phyloP scores from a whole-genome alignment of 2,797 vertebrate species.

The Sebastes aleutianus region DNA sequence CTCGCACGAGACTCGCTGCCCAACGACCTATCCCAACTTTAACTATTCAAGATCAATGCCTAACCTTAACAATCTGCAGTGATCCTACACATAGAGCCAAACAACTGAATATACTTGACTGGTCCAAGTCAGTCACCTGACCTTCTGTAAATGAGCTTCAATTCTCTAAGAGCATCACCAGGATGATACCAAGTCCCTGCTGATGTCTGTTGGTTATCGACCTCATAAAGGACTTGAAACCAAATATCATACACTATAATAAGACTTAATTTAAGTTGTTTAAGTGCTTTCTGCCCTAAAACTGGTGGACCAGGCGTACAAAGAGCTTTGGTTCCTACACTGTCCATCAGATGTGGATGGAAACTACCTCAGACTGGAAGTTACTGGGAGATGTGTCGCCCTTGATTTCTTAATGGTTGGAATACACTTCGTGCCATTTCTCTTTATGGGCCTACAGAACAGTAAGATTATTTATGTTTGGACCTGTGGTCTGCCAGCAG shows the following conservation, averaged over 20 bases:
- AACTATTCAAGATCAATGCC: too few relatives aligned
- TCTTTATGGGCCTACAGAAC: constrained; percentile 19
- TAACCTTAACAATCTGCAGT: too few relatives aligned
- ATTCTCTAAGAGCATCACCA: too few relatives aligned
- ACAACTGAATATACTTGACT: background rate
- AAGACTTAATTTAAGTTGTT: background rate
- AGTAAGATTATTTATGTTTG: constrained; percentile 32
- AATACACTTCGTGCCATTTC: constrained; percentile 28
- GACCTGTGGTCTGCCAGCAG: constrained; percentile 48
- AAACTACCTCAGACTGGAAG: background rate
- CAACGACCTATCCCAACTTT: too few relatives aligned
- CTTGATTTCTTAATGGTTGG: background rate
- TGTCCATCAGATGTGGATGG: background rate
- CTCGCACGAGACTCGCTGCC: too few relatives aligned
- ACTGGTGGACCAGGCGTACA: background rate
- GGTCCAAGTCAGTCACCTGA: background rate
- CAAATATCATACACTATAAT: background rate
- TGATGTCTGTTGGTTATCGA: background rate
- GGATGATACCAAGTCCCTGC: too few relatives aligned
- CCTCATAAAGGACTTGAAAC: background rate
- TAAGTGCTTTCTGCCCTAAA: background rate
- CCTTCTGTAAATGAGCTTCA: too few relatives aligned
- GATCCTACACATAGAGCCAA: background rate
- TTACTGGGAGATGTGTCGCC: background rate
- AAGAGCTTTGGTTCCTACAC: background rate